phyloP scores from a whole-genome alignment of 2,888 invertebrate genomes.

The Arge pagana region DNA sequence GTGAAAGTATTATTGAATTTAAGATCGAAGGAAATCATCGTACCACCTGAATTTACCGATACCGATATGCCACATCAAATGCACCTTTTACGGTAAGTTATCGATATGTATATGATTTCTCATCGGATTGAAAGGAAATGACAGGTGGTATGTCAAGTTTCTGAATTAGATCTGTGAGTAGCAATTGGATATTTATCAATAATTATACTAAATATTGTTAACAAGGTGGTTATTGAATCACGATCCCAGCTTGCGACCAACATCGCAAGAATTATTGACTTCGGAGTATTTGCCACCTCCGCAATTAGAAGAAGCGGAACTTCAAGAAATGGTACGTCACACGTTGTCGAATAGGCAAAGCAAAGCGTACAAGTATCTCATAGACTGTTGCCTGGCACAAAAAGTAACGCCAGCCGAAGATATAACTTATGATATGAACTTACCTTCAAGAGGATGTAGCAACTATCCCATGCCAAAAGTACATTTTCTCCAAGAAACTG shows the following conservation, averaged over 20 bases:
- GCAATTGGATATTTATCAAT: not conserved
- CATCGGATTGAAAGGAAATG: not conserved
- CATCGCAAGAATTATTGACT: conserved; percentile 80
- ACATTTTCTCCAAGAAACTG: conserved; percentile 43
- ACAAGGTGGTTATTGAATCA: conserved; percentile 85
- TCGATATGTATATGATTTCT: not conserved
- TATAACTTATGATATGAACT: conserved; percentile 78
- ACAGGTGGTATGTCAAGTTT: not conserved
- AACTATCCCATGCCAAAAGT: conserved; percentile 38
- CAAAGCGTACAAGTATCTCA: conserved; percentile 75
- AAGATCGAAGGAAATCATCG: conserved; percentile 68
- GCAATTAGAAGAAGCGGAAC: conserved; percentile 81
- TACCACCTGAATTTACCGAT: conserved; percentile 72
- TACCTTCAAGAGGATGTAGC: conserved; percentile 46
- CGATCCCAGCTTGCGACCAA: conserved; percentile 81
- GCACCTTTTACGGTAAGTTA: conserved; percentile 65
- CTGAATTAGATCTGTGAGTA: not conserved
- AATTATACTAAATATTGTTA: not conserved
- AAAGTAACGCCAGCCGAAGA: conserved; percentile 70
- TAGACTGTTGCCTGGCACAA: conserved; percentile 66
- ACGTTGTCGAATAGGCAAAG: conserved; percentile 81
- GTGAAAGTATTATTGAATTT: conserved; percentile 76
- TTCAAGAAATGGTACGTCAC: conserved; percentile 81
- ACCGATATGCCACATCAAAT: conserved; percentile 65
- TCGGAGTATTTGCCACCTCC: conserved; percentile 86